Percentiles rank a stretch among this genome's conserved stretches.
Conservation (phyloP, 2,888 invertebrate species). For the Antheraea yamamai region DNA sequence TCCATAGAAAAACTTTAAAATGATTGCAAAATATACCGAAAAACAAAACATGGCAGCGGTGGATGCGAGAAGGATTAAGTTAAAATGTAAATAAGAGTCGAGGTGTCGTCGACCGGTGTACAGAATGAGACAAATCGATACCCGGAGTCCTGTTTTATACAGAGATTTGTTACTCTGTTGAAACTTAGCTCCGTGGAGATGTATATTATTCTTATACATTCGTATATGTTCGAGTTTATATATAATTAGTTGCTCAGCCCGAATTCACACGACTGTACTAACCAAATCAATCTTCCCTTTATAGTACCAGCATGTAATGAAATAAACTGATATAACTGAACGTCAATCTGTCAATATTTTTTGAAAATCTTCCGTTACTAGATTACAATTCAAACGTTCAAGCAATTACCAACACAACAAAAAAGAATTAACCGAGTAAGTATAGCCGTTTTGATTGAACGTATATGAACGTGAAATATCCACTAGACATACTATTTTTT, state of each 20-base stretch:
- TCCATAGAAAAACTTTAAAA: neutral
- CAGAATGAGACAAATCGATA: constrained; percentile 38
- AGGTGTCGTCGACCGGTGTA: constrained; percentile 25
- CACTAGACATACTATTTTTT: too few species aligned
- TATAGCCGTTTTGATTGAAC: too few species aligned
- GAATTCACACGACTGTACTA: too few species aligned
- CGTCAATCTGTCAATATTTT: too few species aligned
- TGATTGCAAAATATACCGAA: neutral
- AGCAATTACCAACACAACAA: too few species aligned
- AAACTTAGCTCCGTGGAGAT: constrained; percentile 12
- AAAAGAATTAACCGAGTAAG: too few species aligned
- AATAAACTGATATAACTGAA: too few species aligned
- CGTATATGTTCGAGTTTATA: neutral
- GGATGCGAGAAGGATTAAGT: neutral
- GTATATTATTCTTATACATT: constrained; percentile 18
- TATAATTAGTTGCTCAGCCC: neutral
- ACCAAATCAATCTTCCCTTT: too few species aligned
- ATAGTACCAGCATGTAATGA: too few species aligned
- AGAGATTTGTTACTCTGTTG: constrained; percentile 16
- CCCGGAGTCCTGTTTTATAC: constrained; percentile 19
- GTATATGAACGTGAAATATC: too few species aligned
- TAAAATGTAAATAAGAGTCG: constrained; percentile 34
- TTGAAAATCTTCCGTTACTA: too few species aligned
- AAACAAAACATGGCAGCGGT: neutral
- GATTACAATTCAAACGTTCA: too few species aligned